Evolutionary conservation across 2,797 vertebrate species (phyloP).

Genomic region (Pipistrellus nathusii): DNA sequence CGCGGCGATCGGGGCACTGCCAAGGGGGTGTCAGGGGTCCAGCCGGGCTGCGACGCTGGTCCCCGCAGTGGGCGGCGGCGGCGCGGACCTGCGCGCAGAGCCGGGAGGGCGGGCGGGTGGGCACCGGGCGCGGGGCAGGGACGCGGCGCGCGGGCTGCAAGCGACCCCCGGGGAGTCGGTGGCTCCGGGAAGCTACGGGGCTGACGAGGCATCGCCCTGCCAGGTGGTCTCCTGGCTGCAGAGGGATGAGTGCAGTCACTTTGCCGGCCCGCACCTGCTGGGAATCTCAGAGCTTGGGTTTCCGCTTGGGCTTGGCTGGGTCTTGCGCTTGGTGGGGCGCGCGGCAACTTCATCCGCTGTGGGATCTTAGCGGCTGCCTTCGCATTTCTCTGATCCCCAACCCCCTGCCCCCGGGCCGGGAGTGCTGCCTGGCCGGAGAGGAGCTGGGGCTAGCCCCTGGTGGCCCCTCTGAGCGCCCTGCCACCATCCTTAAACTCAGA

Average conservation of each 20-base stretch:
- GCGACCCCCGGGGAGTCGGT: no score
- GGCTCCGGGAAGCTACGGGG: fast-evolving
- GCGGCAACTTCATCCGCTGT: neutral
- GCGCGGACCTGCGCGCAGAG: neutral
- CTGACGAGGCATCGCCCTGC: no score
- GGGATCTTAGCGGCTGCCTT: neutral
- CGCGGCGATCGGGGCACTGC: neutral
- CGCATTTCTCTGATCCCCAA: neutral
- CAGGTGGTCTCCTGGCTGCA: fast-evolving
- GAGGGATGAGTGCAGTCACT: neutral
- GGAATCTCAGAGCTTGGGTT: neutral
- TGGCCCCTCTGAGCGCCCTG: neutral
- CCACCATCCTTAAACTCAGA: neutral
- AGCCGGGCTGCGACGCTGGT: neutral
- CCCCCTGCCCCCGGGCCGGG: neutral
- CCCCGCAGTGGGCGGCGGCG: neutral
- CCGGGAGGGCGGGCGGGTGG: neutral
- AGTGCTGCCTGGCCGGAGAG: neutral
- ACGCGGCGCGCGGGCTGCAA: neutral
- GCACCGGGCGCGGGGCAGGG: neutral
- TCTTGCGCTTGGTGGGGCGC: neutral
- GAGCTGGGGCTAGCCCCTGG: fast-evolving
- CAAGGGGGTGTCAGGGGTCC: fast-evolving
- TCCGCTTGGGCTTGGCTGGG: neutral
- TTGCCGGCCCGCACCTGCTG: neutral